These are phyloP conservation scores for Taeniopygia guttata DNA, from an alignment of 2,797 vertebrate species.

Conservation along the genomic window DNA sequence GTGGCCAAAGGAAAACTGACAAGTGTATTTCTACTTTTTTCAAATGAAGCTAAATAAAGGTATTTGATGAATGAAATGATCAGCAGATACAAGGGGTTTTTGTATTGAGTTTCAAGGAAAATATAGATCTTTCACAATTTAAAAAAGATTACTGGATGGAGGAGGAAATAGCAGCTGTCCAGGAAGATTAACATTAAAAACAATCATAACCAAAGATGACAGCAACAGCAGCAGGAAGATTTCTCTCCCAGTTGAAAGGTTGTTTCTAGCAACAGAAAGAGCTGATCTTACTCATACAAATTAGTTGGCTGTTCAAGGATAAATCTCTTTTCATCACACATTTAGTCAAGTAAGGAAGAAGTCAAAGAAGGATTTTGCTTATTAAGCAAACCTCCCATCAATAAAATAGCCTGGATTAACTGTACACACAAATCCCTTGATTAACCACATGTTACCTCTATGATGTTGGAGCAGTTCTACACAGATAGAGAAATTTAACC, in stretches of 20 bases:
- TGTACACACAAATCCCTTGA: not conserved
- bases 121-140: not conserved
- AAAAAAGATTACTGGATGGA: not conserved
- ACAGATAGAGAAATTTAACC: not conserved
- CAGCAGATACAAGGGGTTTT: not conserved
- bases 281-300: not conserved
- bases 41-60: not conserved
- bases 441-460: not conserved
- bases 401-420: not conserved
- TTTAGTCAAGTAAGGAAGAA: constrained; percentile 9
- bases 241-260: not conserved
- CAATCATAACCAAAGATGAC: not conserved
- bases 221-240: not conserved
- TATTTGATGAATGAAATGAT: not conserved
- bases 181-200: not conserved
- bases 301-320: not conserved
- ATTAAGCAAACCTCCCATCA: not conserved
- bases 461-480: not conserved
- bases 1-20: not conserved
- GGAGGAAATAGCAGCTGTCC: not conserved
- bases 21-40: not conserved
- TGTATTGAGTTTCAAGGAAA: constrained; percentile 3
- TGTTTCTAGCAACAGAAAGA: not conserved
- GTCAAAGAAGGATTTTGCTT: not conserved
- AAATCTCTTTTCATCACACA: not conserved